Evolutionary conservation across 2,797 vertebrate species (phyloP).

Genomic region (Siniperca scherzeri): DNA sequence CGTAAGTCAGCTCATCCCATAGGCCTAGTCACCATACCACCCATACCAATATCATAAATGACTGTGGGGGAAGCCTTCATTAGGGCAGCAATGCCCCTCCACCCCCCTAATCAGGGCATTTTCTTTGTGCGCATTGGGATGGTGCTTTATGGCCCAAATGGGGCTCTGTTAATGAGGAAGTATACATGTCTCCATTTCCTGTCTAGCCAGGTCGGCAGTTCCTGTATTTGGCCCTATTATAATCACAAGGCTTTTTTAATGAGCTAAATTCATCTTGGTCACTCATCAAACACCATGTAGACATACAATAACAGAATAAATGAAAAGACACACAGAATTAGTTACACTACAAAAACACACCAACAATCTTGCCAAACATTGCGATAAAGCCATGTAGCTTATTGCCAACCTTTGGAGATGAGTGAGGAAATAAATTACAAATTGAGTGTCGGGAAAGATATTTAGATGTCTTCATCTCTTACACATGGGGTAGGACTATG

Average conservation of each 20-base stretch:
- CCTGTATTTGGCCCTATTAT: slow-evolving; percentile 80
- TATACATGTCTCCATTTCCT: slow-evolving; percentile 84
- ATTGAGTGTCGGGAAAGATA: slow-evolving; percentile 27
- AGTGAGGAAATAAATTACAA: slow-evolving; percentile 34
- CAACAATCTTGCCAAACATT: slow-evolving; percentile 8
- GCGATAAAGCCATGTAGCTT: slow-evolving; percentile 20
- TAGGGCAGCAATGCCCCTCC: slow-evolving; percentile 79
- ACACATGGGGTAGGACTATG: not conserved
- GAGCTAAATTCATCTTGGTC: slow-evolving; percentile 83
- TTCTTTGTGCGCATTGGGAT: slow-evolving; percentile 81
- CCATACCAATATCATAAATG: slow-evolving; percentile 87
- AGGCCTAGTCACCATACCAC: slow-evolving; percentile 80
- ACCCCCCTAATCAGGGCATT: slow-evolving; percentile 81
- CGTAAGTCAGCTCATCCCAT: slow-evolving; percentile 73
- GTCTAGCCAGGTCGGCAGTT: slow-evolving; percentile 86
- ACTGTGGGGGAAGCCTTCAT: slow-evolving; percentile 86
- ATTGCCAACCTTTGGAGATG: slow-evolving; percentile 31
- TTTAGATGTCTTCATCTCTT: slow-evolving; percentile 36
- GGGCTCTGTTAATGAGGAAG: slow-evolving; percentile 86
- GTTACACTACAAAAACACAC: slow-evolving; percentile 35
- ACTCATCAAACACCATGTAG: slow-evolving; percentile 59
- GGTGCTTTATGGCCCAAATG: slow-evolving; percentile 85
- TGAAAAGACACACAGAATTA: slow-evolving; percentile 47
- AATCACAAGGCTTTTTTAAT: slow-evolving; percentile 81
- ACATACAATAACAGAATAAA: slow-evolving; percentile 60